Evolutionary conservation across 2,888 invertebrate genomes (phyloP), one percentile per base, ranked within the genome.

Genomic region (Leptarthrus brevirostris): DNA sequence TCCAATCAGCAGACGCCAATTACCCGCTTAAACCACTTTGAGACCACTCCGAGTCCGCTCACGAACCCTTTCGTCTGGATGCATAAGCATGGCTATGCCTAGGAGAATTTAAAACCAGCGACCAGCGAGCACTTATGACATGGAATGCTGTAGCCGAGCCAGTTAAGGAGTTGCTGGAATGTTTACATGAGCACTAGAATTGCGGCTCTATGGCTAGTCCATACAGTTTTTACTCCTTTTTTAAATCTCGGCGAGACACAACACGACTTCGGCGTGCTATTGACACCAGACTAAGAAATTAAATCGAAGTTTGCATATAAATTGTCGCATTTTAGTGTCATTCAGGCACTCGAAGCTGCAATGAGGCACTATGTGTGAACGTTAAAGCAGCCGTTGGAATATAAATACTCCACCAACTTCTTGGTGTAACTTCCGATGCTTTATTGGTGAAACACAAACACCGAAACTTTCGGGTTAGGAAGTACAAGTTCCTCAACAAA

Each of bases 1-100:
- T 75, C 73, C 75, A 75, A 75, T 75, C 75, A 75, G 70, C 58
- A 71, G 73, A 75, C 71, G 44, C 54, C 71, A 54, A 71, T 71
- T 71, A 71, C 56, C 24, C 24, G 56, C 56, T 12, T 18, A 56
- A 44, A 18, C 53, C 53, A 54, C 70, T 71, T 54, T 40, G 8
- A 53, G 24, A 53, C 12, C 22, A 53, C 10, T 4, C 53, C 20
- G 16, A 66, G 30, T 26, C 66, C 30, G 20, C 3, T 44, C 22
- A 14, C 20, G 22, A 18, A n/a, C 47, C 3, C 64, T 58, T n/a
- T n/a, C n/a, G 14, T 18, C 8, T 30, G 4, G 30, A 8, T 8
- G 3, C 30, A 5, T 30, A 30, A 30, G 44, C 54, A 30, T 26
- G 56, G 34, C 69, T 52, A 16, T 18, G 26, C 36, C 18, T 44